phyloP scores from a whole-genome alignment of 1,140 invertebrate species.

The Delia radicum region DNA sequence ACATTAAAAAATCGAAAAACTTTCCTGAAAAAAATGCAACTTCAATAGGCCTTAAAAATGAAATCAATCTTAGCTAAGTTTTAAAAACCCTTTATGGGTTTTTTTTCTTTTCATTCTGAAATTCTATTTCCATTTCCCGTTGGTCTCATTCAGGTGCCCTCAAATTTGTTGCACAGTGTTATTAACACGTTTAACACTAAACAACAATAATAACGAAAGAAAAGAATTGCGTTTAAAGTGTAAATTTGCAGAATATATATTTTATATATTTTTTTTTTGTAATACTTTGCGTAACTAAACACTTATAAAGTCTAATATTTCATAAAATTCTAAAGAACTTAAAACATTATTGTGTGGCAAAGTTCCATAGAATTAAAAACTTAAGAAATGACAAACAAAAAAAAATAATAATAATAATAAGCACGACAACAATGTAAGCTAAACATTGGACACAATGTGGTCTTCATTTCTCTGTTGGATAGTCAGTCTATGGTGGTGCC shows the following conservation, averaged over 20 bases:
- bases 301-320: conserved; percentile 18
- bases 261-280: background rate
- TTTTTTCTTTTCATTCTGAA: too few relatives aligned
- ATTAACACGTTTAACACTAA: background rate
- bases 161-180: too few relatives aligned
- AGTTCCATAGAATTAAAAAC: conserved; percentile 21
- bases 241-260: background rate
- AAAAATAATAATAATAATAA: background rate
- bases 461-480: too few relatives aligned
- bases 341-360: background rate
- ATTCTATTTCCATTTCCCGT: too few relatives aligned
- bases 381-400: conserved; percentile 14
- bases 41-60: too few relatives aligned
- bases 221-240: background rate
- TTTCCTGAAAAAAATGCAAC: too few relatives aligned
- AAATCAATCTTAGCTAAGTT: too few relatives aligned
- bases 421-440: background rate
- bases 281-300: conserved; percentile 19
- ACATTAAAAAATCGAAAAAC: too few relatives aligned
- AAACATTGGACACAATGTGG: background rate
- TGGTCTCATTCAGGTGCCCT: too few relatives aligned
- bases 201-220: background rate
- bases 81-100: too few relatives aligned
- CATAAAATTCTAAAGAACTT: conserved; percentile 17
- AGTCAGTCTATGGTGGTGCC: too few relatives aligned